Percentiles rank a stretch among this genome's conserved stretches.
phyloP scores from a whole-genome alignment of 2,888 invertebrate genomes.

The Byasa hedistus region DNA sequence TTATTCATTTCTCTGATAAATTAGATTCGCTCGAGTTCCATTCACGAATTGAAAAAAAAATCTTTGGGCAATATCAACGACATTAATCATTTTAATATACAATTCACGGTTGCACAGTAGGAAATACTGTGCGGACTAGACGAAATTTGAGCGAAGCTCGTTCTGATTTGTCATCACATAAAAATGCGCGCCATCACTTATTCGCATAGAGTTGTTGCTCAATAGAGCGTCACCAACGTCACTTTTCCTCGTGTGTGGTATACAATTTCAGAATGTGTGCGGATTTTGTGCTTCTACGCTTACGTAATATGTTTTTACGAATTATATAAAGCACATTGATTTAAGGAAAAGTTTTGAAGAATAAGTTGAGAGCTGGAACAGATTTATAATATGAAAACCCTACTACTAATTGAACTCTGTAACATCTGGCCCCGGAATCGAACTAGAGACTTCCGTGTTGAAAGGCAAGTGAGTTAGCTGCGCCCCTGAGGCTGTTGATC shows the following conservation, averaged over 20 bases:
- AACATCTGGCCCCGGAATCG: no score
- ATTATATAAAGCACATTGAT: no score
- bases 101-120: constrained; percentile 31
- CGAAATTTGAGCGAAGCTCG: constrained; percentile 36
- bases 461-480: no score
- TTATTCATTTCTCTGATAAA: constrained; percentile 17
- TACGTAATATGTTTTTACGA: no score
- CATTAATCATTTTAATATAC: constrained; percentile 22
- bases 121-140: constrained; percentile 39
- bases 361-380: no score
- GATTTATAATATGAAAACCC: no score
- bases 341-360: no score
- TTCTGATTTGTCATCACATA: constrained; percentile 39
- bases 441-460: no score
- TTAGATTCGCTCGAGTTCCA: constrained; percentile 12
- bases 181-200: constrained; percentile 28
- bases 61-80: constrained; percentile 28
- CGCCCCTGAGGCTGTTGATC: no score
- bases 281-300: no score
- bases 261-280: neutral
- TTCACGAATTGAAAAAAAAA: constrained; percentile 16
- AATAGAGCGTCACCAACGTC: constrained; percentile 20
- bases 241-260: neutral
- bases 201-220: constrained; percentile 32
- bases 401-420: no score